Evolutionary conservation across 2,113 vertebrate species (phyloP).

Genomic region (Noturus placidus): DNA sequence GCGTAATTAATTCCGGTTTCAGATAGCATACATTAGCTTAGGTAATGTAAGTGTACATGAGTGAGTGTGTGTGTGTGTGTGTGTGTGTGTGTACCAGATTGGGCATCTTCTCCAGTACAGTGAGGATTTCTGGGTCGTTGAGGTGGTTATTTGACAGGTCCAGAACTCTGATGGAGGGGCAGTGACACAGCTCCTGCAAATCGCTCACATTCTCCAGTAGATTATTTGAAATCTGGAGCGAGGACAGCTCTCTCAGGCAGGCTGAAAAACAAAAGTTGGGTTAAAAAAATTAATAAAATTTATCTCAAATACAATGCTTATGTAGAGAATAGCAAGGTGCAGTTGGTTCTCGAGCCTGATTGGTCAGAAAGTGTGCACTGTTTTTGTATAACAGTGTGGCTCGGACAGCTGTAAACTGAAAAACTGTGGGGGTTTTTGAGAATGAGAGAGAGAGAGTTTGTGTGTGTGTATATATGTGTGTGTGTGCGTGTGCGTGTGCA

Average conservation of each 20-base stretch:
- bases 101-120: constrained; percentile 82
- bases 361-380: too few species aligned
- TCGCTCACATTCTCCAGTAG: constrained; percentile 75
- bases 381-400: too few species aligned
- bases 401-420: too few species aligned
- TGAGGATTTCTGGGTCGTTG: constrained; percentile 76
- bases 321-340: too few species aligned
- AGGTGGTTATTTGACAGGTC: constrained; percentile 90
- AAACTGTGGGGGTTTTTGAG: neutral
- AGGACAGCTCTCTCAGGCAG: constrained; percentile 79
- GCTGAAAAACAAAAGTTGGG: constrained; percentile 62
- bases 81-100: constrained; percentile 71
- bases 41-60: neutral
- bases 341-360: too few species aligned
- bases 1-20: neutral
- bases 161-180: constrained; percentile 79
- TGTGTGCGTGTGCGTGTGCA: neutral
- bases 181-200: constrained; percentile 82
- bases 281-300: too few species aligned
- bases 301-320: too few species aligned
- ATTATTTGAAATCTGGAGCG: constrained; percentile 88
- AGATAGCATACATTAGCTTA: neutral
- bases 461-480: neutral
- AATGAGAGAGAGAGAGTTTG: neutral
- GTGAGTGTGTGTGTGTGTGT: neutral